phyloP scores from a whole-genome alignment of 2,113 vertebrate genomes.

The Gymnogyps californianus region DNA sequence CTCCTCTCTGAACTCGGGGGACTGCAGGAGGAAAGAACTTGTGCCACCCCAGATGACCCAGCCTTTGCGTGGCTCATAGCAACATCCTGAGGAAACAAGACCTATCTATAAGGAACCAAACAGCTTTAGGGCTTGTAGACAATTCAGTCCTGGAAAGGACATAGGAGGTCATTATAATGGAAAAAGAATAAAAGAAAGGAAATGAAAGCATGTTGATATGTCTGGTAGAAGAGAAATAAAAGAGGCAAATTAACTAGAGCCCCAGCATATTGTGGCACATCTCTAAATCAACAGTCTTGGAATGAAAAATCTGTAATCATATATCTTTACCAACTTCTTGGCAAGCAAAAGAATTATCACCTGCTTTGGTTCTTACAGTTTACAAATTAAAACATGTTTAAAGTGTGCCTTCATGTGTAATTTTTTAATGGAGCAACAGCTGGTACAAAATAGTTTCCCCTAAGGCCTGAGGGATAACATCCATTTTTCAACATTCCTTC shows the following conservation, averaged over 20 bases:
- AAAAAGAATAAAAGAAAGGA: background rate
- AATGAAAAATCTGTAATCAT: background rate
- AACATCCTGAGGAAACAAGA: background rate
- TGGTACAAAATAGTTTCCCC: background rate
- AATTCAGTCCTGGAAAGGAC: background rate
- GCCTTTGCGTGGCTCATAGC: background rate
- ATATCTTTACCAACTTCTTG: background rate
- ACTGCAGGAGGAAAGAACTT: background rate
- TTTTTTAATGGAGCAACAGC: background rate
- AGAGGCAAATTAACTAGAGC: background rate
- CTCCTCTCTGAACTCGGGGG: background rate
- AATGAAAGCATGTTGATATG: background rate
- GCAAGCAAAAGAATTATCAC: background rate
- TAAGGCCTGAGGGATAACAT: background rate
- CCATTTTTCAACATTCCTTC: background rate
- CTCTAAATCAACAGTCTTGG: background rate
- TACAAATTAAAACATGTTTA: background rate
- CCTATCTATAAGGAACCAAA: background rate
- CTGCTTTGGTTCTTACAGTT: background rate
- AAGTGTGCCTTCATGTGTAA: background rate
- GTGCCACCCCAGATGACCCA: background rate
- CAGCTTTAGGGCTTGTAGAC: background rate
- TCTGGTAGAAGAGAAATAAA: background rate
- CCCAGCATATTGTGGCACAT: background rate
- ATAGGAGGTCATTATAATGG: background rate